phyloP scores from a whole-genome alignment of 2,113 vertebrate genomes.

The Zingel zingel region DNA sequence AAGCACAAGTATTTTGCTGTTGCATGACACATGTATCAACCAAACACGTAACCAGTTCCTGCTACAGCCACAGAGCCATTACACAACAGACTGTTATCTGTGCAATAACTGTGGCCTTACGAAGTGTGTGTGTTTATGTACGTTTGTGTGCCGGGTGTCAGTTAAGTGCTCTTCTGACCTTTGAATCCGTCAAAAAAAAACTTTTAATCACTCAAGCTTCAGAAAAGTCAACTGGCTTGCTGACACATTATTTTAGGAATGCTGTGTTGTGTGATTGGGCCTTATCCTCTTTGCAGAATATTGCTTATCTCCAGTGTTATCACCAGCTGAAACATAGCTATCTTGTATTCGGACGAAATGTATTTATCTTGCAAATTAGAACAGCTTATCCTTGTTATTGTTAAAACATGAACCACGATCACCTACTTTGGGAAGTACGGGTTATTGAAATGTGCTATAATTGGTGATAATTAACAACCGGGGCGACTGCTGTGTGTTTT shows the following conservation, averaged over 20 bases:
- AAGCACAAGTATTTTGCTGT: background rate
- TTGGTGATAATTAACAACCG: conserved; percentile 44
- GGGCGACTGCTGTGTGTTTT: conserved; percentile 22
- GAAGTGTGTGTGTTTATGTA: background rate
- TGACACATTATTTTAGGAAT: background rate
- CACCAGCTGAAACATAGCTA: conserved; percentile 7
- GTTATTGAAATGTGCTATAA: conserved; percentile 39
- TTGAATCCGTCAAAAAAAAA: conserved; percentile 6
- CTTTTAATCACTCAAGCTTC: background rate
- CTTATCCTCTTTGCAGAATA: background rate
- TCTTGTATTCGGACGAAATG: conserved; percentile 9
- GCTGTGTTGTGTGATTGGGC: background rate
- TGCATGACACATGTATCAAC: conserved; percentile 26
- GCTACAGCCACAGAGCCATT: conserved; percentile 15
- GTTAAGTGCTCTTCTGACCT: conserved; percentile 9
- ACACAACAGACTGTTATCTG: conserved; percentile 28
- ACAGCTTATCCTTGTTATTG: conserved; percentile 35
- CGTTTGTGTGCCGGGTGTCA: background rate
- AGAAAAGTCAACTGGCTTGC: background rate
- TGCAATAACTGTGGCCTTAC: conserved; percentile 33
- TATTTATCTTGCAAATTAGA: conserved; percentile 38
- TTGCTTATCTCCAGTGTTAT: background rate
- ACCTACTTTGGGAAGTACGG: conserved; percentile 24
- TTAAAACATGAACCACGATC: background rate
- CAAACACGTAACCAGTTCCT: conserved; percentile 1